Evolutionary conservation across 2,888 invertebrate species (phyloP).

Genomic region (Tricholauxania praeusta): DNA sequence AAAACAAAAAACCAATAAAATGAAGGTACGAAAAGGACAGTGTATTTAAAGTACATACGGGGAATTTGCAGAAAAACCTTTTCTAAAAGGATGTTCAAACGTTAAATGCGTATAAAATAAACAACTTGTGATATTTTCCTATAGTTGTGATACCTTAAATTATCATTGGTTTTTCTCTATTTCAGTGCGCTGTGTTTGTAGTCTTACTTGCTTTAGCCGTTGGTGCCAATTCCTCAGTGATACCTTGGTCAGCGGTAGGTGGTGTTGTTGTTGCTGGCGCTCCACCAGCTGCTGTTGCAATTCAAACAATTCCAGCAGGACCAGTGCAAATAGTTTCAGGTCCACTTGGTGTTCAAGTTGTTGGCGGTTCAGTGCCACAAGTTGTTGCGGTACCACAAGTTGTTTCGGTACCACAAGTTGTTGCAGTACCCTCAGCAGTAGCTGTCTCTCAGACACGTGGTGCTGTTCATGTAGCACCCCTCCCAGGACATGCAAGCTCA

Average conservation of each 20-base stretch:
- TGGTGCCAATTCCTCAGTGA: constrained; percentile 29
- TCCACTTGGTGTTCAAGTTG: not conserved
- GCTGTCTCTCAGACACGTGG: constrained; percentile 17
- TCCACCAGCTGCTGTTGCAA: constrained; percentile 19
- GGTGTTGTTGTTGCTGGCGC: constrained; percentile 4
- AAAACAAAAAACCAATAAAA: not conserved
- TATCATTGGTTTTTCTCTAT: not conserved
- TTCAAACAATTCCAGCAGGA: constrained; percentile 1
- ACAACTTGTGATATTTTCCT: too few species aligned
- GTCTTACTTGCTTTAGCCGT: constrained; percentile 35
- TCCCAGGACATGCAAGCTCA: constrained; percentile 16
- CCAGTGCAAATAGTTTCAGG: constrained; percentile 25
- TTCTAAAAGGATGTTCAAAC: not conserved
- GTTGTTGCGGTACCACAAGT: not conserved
- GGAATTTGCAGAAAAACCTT: not conserved
- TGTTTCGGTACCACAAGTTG: not conserved
- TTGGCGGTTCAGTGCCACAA: not conserved
- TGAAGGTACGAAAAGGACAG: constrained; percentile 9
- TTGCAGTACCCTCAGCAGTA: not conserved
- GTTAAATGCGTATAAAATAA: too few species aligned
- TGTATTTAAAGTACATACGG: not conserved
- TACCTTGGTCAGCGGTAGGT: constrained; percentile 12
- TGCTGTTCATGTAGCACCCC: constrained; percentile 25
- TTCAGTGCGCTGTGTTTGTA: constrained; percentile 34
- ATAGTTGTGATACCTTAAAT: too few species aligned